These are phyloP conservation scores for Arizona elegans DNA, from an alignment of 2,113 vertebrate species.

Conservation along the genomic window DNA sequence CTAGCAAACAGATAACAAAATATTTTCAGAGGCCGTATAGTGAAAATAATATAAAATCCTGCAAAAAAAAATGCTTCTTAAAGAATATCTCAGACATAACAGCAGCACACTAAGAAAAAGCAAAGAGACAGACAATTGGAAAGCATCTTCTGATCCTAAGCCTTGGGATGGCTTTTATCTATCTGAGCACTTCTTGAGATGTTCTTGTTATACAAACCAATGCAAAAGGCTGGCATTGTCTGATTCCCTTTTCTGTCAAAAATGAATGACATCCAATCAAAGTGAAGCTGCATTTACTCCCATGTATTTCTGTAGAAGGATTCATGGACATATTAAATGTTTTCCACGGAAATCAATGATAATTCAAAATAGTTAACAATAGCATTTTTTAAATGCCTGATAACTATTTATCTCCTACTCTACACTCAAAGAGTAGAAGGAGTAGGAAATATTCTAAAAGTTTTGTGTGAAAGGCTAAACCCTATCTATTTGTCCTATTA, in stretches of 20 bases:
- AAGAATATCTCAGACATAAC: slow-evolving; percentile 5
- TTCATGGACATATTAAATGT: not conserved
- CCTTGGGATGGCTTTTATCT: slow-evolving; percentile 19
- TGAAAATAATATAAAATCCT: slow-evolving; percentile 13
- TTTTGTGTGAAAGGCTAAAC: not conserved
- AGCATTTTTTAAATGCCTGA: not conserved
- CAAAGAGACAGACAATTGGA: fast-evolving
- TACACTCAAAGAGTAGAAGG: not conserved
- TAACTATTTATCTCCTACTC: not conserved
- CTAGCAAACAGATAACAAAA: not conserved
- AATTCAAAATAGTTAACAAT: not conserved
- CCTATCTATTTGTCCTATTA: not conserved
- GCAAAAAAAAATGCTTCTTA: not conserved
- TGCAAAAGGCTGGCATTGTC: not conserved
- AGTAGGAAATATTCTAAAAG: not conserved
- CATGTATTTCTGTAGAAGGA: not conserved
- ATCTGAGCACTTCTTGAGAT: not conserved
- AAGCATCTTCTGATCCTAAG: not conserved
- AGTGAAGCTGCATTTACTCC: not conserved
- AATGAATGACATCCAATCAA: not conserved
- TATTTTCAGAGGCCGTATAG: not conserved
- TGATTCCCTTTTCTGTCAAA: not conserved
- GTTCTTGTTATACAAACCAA: slow-evolving; percentile 21
- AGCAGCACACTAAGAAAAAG: not conserved
- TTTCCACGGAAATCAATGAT: not conserved